A percentile compares a stretch with the other conserved stretches of the same genome.
These are phyloP conservation scores for Serinus canaria DNA, from an alignment of 2,113 vertebrate species.

Conservation along the genomic window DNA sequence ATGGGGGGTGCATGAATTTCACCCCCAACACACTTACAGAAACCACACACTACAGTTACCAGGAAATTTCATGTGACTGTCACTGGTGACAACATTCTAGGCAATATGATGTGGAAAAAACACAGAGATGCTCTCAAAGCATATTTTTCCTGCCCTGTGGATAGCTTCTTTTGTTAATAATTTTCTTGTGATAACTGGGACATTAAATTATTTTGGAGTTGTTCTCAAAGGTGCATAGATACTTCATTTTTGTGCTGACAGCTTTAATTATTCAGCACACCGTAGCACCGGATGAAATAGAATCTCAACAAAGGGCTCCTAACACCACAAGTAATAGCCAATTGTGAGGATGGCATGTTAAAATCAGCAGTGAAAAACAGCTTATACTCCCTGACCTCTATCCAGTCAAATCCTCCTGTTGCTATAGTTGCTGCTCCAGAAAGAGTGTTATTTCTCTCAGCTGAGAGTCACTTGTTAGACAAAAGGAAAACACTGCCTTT, in stretches of 20 bases:
- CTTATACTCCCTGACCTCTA: slow-evolving; percentile 28
- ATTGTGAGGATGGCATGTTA: background rate
- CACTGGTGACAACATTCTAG: background rate
- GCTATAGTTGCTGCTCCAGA: slow-evolving; percentile 22
- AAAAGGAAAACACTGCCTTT: background rate
- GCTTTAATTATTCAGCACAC: slow-evolving; percentile 42
- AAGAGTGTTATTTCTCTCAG: background rate
- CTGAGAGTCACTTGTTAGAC: background rate
- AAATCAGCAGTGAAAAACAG: slow-evolving; percentile 43
- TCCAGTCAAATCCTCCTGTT: slow-evolving; percentile 3
- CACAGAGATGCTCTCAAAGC: background rate
- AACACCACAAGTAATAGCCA: slow-evolving; percentile 8
- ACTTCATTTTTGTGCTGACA: slow-evolving; percentile 16
- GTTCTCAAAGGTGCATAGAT: slow-evolving; percentile 14
- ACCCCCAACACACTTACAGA: background rate
- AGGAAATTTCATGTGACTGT: background rate
- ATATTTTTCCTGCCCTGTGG: background rate
- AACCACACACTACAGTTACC: background rate
- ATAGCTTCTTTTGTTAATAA: background rate
- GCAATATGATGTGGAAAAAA: background rate
- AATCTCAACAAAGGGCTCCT: background rate
- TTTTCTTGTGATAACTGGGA: background rate
- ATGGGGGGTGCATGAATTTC: background rate
- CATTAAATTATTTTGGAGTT: slow-evolving; percentile 35
- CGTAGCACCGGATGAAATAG: background rate